Base-by-base conservation (phyloP, 1,140 invertebrate species). In the Pogonomyrmex barbatus region DNA sequence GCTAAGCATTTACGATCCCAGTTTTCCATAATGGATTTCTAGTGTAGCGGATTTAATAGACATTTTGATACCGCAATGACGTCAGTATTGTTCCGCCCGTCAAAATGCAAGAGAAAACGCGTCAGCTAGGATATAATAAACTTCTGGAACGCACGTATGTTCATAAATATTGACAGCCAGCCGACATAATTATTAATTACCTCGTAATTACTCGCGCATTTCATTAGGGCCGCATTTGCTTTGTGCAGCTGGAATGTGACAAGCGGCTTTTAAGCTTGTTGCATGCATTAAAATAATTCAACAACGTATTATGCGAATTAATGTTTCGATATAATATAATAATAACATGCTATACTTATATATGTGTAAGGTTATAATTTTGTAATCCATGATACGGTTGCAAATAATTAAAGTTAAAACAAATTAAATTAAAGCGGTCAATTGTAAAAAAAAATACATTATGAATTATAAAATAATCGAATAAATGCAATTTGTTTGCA, bases 11-110 rank as follows among this genome's bases (percentile, higher is more conserved):
- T 83, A 60, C 68, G 47, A 75, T 73, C 45, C 42, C 54, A 75
- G 54, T 83, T 83, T 83, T 73, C 79, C 68, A 50, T 83, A 83
- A 83, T 83, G 68, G 79, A 83, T 83, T 75, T 83, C 79, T 83
- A 75, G 68, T 60, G 54, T 83, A 83, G 42, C 42, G 33, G 4
- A 50, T 82, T 60, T 83, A 73, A 60, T 83, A 75, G 68, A 83
- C 68, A n/a, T 83, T 83, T 83, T 75, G 65, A 83, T 73, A 60
- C 54, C 68, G 17, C 54, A 47, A 68, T 75, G 67, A 83, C 54
- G 68, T 83, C 79, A 60, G 68, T 60, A 83, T 83, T 83, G 68
- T 75, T 83, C 30, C 79, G 52, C 68, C 68, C 54, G 54, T 82
- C 79, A 82, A 58, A 82, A 73, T 73, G 67, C 42, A 9, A 47